Percentiles rank a stretch among this genome's conserved stretches.
Conservation (phyloP, 2,888 invertebrate genomes). For the Volucella bombylans region DNA sequence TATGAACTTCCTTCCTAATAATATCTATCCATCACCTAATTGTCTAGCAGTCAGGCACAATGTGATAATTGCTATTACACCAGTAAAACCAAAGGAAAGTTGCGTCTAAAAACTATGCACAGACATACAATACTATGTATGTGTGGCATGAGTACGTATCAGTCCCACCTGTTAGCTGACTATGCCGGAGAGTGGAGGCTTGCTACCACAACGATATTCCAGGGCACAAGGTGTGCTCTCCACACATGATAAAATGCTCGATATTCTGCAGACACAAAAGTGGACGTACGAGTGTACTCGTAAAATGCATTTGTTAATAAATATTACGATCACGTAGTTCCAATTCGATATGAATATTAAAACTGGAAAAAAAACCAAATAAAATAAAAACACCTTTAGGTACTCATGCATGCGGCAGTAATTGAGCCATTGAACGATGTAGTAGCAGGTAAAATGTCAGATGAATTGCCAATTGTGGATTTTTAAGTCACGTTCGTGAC, state of each 20-base stretch:
- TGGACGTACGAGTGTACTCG: slow-evolving; percentile 5
- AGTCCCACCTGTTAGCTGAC: neutral
- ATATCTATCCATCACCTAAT: slow-evolving; percentile 46
- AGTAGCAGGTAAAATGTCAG: neutral
- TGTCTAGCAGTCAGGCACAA: slow-evolving; percentile 33
- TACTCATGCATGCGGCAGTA: slow-evolving; percentile 13
- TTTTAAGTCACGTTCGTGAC: too few relatives aligned
- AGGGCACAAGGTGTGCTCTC: slow-evolving; percentile 50
- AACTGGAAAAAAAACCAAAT: slow-evolving; percentile 4
- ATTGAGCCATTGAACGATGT: slow-evolving; percentile 23
- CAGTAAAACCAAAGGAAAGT: neutral
- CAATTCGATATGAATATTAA: slow-evolving; percentile 55
- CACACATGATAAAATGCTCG: slow-evolving; percentile 56
- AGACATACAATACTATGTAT: neutral
- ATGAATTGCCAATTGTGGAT: neutral
- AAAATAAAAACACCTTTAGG: slow-evolving; percentile 45
- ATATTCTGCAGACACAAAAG: slow-evolving; percentile 16
- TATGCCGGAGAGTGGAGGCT: neutral
- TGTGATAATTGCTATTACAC: slow-evolving; percentile 43
- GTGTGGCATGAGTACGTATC: too few relatives aligned
- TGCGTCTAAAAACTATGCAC: neutral
- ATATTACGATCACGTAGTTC: slow-evolving; percentile 61
- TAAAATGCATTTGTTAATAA: slow-evolving; percentile 52
- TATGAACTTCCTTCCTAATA: neutral
- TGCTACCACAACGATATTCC: slow-evolving; percentile 23